Base-by-base conservation (phyloP, 1,140 invertebrate species). In the Daktulosphaira vitifoliae region DNA sequence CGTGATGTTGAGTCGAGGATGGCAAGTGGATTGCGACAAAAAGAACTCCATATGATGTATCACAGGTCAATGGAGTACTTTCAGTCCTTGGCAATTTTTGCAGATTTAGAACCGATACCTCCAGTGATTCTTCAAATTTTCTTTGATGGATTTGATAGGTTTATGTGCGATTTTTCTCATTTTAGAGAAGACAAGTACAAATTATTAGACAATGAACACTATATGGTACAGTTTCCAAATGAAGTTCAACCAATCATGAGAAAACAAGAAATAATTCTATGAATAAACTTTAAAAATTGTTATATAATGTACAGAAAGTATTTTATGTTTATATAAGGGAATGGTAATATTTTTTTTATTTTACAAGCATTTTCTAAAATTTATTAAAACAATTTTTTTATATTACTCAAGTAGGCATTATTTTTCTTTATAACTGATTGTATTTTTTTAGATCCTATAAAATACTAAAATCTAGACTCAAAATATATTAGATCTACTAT, bases 161-260 rank as follows among this genome's bases (percentile, higher is more conserved):
- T 68, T 3, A 66, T 69, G 38, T 66, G 53, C 37, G 70, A 72
- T 66, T 72, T 71, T 52, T 56, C 66, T 5, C 52, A 67, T 26
- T 72, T 72, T 50, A 69, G 71, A 22, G 65, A 69, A 42, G 65
- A 67, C 23, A 66, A 59, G 3, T 72, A 70, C 48, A 70, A 69
- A 59, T 66, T 71, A 46, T 37, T 71, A 6, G 68, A 72, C 50
- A 67, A 70, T 15, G 65, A 69, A 22, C 39, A 56, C 38, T 68
- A 66, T n/a, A 59, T 68, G 44, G 52, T 65, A 20, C 25, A 62
- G 16, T 62, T 62, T 33, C 42, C 42, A 11, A 46, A 62, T 16
- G 56, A 62, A 48, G 26, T 44, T 6, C 23, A 62, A 26, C 56
- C 56, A 1, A 18, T 62, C 5, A 62, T 62, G 56, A 62, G 15